These are phyloP conservation scores for Melopsittacus undulatus DNA, from an alignment of 2,797 vertebrate genomes.

Conservation along the genomic window DNA sequence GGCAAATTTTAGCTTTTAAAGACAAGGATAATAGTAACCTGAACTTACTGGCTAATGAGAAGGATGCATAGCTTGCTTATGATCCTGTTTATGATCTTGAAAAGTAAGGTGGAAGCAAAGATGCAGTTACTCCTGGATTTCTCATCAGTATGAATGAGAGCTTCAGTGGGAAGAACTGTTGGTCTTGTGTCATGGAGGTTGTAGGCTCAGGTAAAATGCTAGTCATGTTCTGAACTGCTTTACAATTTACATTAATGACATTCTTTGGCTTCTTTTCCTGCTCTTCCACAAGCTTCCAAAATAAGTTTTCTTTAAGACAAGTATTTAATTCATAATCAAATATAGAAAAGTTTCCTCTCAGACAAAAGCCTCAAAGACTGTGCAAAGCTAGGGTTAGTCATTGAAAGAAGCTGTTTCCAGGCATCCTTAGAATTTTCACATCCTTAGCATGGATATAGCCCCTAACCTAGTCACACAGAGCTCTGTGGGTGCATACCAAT, in stretches of 20 bases:
- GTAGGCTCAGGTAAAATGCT: background rate
- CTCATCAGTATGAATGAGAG: background rate
- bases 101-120: background rate
- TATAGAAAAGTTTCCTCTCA: background rate
- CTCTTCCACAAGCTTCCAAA: background rate
- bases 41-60: background rate
- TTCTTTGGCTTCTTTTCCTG: background rate
- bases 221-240: background rate
- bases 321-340: background rate
- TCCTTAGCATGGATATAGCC: background rate
- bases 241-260: background rate
- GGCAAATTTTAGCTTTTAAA: background rate
- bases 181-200: background rate
- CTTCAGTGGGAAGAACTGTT: background rate
- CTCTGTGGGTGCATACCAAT: background rate
- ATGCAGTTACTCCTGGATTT: background rate
- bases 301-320: background rate
- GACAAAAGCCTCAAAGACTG: background rate
- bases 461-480: background rate
- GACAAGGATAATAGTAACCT: background rate
- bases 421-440: background rate
- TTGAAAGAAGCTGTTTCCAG: background rate
- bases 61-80: background rate
- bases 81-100: background rate
- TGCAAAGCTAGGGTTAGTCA: background rate